Percentiles rank a stretch among this genome's conserved stretches.
Evolutionary conservation across 2,113 vertebrate genomes (phyloP).

Genomic region (Eretmochelys imbricata): DNA sequence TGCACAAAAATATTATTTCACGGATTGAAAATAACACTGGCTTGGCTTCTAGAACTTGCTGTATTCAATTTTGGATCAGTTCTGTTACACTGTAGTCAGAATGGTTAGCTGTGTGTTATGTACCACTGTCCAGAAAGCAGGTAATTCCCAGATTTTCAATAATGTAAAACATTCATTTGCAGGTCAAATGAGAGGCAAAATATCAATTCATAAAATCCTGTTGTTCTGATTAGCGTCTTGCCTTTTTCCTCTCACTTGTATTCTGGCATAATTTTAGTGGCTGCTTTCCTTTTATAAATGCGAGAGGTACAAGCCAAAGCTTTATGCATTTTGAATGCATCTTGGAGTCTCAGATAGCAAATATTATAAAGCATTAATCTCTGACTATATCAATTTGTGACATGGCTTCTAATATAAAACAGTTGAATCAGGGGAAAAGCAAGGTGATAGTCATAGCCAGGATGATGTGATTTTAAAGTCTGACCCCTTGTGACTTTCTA

Average conservation of each 20-base stretch:
- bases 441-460: neutral
- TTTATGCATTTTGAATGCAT: rapidly evolving
- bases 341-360: rapidly evolving
- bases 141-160: neutral
- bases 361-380: neutral
- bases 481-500: neutral
- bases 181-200: rapidly evolving
- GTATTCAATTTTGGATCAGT: neutral
- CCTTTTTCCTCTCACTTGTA: rapidly evolving
- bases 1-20: neutral
- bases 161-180: rapidly evolving
- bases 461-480: neutral
- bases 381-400: neutral
- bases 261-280: neutral
- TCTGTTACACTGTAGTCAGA: too few species aligned
- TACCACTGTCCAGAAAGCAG: neutral
- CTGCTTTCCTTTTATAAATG: neutral
- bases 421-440: neutral
- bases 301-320: rapidly evolving
- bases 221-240: rapidly evolving
- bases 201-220: rapidly evolving
- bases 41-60: neutral
- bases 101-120: neutral
- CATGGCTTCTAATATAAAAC: neutral
- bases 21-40: neutral